A percentile compares a stretch with the other conserved stretches of the same genome.
phyloP scores from a whole-genome alignment of 1,140 invertebrate genomes.

The Parasteatoda tepidariorum region DNA sequence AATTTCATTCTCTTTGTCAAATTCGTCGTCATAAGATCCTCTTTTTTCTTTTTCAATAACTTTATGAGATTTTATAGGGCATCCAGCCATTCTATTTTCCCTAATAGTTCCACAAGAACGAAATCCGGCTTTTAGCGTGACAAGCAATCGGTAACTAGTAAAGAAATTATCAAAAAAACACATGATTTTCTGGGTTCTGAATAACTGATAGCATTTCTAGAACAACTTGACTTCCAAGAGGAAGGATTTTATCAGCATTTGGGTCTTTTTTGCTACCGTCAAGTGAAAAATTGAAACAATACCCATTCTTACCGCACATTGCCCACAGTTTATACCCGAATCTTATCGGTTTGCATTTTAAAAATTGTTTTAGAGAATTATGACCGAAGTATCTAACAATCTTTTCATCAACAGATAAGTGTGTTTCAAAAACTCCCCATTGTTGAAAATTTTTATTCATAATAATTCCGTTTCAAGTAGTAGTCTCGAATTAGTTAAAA shows the following conservation, averaged over 20 bases:
- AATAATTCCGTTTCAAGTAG: too few relatives aligned
- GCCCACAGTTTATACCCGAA: conserved; percentile 24
- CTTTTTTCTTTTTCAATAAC: not conserved
- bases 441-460: not conserved
- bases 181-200: not conserved
- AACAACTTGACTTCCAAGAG: not conserved
- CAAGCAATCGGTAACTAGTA: conserved; percentile 10
- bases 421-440: conserved; percentile 22
- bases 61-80: not conserved
- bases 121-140: not conserved
- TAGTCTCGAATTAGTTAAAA: too few relatives aligned
- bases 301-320: not conserved
- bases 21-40: not conserved
- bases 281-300: conserved; percentile 8
- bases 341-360: conserved; percentile 20
- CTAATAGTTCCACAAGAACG: not conserved
- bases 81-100: not conserved
- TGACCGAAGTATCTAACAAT: conserved; percentile 11
- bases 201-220: conserved; percentile 3
- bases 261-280: conserved; percentile 3
- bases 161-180: conserved; percentile 29
- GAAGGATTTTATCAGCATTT: not conserved
- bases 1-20: conserved; percentile 11
- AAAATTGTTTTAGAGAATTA: conserved; percentile 12
- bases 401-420: conserved; percentile 19